These are phyloP conservation scores for Pristionchus maxplancki DNA, from an alignment of 2,888 invertebrate species.

Conservation along the genomic window DNA sequence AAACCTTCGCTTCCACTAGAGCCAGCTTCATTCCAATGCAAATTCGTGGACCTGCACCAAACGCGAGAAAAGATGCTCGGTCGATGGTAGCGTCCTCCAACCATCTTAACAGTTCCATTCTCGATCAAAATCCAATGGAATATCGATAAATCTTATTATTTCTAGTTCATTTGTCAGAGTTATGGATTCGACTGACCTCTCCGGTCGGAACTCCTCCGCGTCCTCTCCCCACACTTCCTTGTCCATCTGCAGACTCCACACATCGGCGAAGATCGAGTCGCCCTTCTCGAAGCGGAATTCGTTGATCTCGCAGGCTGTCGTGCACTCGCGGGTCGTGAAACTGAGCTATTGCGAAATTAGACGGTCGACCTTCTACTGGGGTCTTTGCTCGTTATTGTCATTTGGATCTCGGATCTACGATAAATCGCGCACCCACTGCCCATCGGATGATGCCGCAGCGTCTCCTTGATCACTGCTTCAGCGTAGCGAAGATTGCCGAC, in stretches of 20 bases:
- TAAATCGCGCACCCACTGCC: conserved; percentile 61
- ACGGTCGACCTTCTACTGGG: background rate
- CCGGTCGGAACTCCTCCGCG: conserved; percentile 21
- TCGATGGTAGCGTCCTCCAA: conserved; percentile 21
- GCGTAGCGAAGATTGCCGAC: conserved; percentile 64
- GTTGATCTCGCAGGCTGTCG: background rate
- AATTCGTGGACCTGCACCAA: conserved; percentile 70
- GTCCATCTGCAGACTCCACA: conserved; percentile 44
- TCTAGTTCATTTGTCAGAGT: background rate
- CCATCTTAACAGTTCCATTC: conserved; percentile 30
- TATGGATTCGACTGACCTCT: background rate
- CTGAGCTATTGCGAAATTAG: no score
- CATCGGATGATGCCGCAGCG: conserved; percentile 68
- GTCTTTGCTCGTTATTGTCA: background rate
- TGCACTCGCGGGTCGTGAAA: background rate
- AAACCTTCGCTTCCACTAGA: conserved; percentile 68
- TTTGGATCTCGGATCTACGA: no score
- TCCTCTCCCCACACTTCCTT: conserved; percentile 24
- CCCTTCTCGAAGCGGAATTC: conserved; percentile 15
- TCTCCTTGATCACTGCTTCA: conserved; percentile 71
- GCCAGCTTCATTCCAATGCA: conserved; percentile 73
- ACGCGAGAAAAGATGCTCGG: conserved; percentile 51
- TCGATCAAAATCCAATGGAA: no score
- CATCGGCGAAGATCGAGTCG: conserved; percentile 12
- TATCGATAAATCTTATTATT: no score